Conservation (phyloP, 1,140 invertebrate genomes). For the Zaprionus ghesquierei region DNA sequence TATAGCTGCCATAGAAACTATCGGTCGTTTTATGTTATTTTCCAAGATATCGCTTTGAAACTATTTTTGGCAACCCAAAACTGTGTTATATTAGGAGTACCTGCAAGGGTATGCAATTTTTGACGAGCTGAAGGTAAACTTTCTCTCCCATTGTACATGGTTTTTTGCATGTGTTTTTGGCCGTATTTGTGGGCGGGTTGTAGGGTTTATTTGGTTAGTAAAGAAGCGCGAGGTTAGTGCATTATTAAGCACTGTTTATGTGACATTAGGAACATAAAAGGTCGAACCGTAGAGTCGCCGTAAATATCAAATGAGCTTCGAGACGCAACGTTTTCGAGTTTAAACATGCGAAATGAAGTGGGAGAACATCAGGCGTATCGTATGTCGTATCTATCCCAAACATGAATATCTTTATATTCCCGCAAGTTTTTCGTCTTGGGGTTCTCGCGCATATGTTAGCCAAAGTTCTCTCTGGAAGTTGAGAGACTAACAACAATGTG, state of each 20-base stretch:
- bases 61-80: too few relatives aligned
- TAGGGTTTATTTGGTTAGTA: slow-evolving; percentile 71
- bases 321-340: slow-evolving; percentile 18
- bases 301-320: slow-evolving; percentile 38
- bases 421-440: background rate
- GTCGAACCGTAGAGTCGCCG: slow-evolving; percentile 22
- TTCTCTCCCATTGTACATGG: background rate
- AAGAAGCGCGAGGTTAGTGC: slow-evolving; percentile 63
- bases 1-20: too few relatives aligned
- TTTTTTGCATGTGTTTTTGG: slow-evolving; percentile 15
- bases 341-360: slow-evolving; percentile 31
- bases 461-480: slow-evolving; percentile 20
- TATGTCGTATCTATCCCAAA: slow-evolving; percentile 7
- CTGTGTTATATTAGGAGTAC: too few relatives aligned
- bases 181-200: slow-evolving; percentile 10
- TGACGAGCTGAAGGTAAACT: too few relatives aligned
- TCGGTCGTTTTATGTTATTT: too few relatives aligned
- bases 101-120: too few relatives aligned
- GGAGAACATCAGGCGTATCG: slow-evolving; percentile 22
- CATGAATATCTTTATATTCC: background rate
- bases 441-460: slow-evolving; percentile 57
- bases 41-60: too few relatives aligned
- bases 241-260: slow-evolving; percentile 80
- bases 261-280: slow-evolving; percentile 80
- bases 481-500: background rate